Conservation (phyloP, 2,797 vertebrate species). For the Rhadinocentrus ornatus region DNA sequence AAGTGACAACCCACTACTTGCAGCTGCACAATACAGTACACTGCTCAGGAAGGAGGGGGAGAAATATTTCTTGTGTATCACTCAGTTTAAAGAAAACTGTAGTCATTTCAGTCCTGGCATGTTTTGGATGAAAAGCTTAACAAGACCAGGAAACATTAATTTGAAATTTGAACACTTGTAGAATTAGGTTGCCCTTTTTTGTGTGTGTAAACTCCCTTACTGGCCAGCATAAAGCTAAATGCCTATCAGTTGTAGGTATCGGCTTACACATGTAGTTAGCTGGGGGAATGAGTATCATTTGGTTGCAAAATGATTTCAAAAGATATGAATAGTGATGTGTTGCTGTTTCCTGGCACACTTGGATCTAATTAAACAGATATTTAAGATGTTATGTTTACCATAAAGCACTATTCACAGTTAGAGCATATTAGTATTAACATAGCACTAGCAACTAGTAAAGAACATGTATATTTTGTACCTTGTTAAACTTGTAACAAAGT, state of each 20-base stretch:
- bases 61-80: no score
- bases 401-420: neutral
- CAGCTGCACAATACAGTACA: slow-evolving; percentile 43
- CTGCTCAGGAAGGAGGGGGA: neutral
- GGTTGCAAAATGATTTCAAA: neutral
- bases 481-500: neutral
- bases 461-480: neutral
- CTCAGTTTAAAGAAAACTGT: neutral
- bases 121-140: neutral
- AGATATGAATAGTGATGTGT: neutral
- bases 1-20: slow-evolving; percentile 52
- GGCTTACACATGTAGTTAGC: neutral
- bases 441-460: neutral
- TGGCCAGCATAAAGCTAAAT: neutral
- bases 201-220: neutral
- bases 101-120: neutral
- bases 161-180: neutral
- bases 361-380: neutral
- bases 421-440: neutral
- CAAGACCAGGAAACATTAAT: neutral
- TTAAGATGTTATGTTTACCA: neutral
- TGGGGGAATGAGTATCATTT: neutral
- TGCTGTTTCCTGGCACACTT: neutral
- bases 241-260: neutral
- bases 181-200: neutral